phyloP scores from a whole-genome alignment of 2,797 vertebrate genomes.

The Pogonophryne albipinna region DNA sequence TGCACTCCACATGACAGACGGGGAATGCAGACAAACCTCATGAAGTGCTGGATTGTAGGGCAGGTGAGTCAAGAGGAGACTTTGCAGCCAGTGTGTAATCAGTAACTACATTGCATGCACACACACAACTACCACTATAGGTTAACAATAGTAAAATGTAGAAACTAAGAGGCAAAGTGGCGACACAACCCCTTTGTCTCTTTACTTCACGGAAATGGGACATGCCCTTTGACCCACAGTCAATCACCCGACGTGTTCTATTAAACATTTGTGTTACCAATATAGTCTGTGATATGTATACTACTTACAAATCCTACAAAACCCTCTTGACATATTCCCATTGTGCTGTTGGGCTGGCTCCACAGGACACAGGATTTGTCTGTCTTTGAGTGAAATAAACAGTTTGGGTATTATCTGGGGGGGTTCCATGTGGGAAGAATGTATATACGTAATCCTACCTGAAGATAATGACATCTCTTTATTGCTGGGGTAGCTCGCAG shows the following conservation, averaged over 20 bases:
- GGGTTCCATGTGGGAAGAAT: conserved; percentile 1
- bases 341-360: not conserved
- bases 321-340: not conserved
- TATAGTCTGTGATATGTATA: not conserved
- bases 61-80: conserved; percentile 43
- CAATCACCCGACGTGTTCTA: conserved; percentile 5
- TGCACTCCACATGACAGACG: not conserved
- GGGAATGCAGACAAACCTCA: conserved; percentile 71
- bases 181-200: not conserved
- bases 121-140: conserved; percentile 3
- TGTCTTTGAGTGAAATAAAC: not conserved
- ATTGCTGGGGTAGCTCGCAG: conserved; percentile 1
- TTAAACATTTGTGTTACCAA: conserved; percentile 29
- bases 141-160: conserved; percentile 22
- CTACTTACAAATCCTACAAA: conserved; percentile 6
- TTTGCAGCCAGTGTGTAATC: conserved; percentile 31
- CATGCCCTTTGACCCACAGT: conserved; percentile 18
- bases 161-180: not conserved
- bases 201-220: conserved; percentile 17
- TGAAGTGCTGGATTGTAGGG: conserved; percentile 22
- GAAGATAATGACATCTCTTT: conserved; percentile 10
- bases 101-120: conserved; percentile 45
- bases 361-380: not conserved
- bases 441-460: not conserved
- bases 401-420: not conserved